Conservation (phyloP, 1,140 invertebrate species). For the Drosophila serrata region DNA sequence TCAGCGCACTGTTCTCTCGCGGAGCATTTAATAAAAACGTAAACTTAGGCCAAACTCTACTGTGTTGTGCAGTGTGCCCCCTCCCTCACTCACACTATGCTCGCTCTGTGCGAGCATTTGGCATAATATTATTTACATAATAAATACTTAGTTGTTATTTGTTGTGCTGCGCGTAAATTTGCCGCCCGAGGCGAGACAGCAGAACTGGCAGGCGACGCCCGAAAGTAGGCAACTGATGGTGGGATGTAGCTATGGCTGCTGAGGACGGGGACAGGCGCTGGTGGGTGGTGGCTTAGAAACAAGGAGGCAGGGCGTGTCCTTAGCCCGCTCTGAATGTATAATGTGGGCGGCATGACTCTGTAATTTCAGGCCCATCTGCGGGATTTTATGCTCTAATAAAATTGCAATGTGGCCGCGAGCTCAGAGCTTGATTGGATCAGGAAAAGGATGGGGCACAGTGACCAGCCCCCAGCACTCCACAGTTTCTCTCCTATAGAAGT, state of each 20-base stretch:
- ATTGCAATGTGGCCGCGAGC: slow-evolving; percentile 60
- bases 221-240: slow-evolving; percentile 29
- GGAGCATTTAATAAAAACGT: slow-evolving; percentile 58
- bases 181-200: slow-evolving; percentile 48
- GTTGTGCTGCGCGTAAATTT: slow-evolving; percentile 71
- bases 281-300: neutral
- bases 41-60: slow-evolving; percentile 38
- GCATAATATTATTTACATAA: slow-evolving; percentile 79
- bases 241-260: neutral
- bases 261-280: neutral
- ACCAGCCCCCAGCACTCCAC: slow-evolving; percentile 4
- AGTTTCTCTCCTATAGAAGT: neutral
- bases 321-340: slow-evolving; percentile 26
- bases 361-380: slow-evolving; percentile 63
- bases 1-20: slow-evolving; percentile 29
- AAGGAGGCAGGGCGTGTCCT: slow-evolving; percentile 4
- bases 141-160: slow-evolving; percentile 80
- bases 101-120: slow-evolving; percentile 49
- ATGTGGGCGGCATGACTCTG: slow-evolving; percentile 40
- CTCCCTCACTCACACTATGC: slow-evolving; percentile 4
- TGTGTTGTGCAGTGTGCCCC: neutral
- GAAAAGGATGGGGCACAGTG: slow-evolving; percentile 22
- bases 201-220: slow-evolving; percentile 19
- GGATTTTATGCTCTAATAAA: slow-evolving; percentile 58
- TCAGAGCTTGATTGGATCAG: slow-evolving; percentile 64